A percentile compares a stretch with the other conserved stretches of the same genome.
phyloP scores from a whole-genome alignment of 1,140 invertebrate genomes.

The Drosophila parvula region DNA sequence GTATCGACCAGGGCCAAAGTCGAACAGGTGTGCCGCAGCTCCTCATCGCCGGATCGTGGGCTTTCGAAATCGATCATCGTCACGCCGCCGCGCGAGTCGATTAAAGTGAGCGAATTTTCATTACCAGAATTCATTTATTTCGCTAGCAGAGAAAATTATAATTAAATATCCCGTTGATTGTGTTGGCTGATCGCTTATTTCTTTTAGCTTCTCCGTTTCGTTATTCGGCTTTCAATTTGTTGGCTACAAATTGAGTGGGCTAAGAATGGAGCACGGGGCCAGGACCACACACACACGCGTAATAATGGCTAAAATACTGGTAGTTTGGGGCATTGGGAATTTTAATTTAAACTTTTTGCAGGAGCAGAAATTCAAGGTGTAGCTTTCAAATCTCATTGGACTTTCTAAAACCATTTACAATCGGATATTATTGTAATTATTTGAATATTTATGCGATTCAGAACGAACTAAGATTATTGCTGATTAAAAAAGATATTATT shows the following conservation, averaged over 20 bases:
- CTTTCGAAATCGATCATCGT: slow-evolving; percentile 72
- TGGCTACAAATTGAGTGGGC: slow-evolving; percentile 26
- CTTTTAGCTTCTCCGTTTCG: slow-evolving; percentile 14
- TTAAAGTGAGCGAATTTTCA: slow-evolving; percentile 76
- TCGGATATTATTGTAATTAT: neutral
- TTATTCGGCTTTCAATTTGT: slow-evolving; percentile 43
- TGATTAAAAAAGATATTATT: neutral
- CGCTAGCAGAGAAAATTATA: slow-evolving; percentile 57
- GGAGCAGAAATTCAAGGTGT: neutral
- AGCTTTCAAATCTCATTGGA: neutral
- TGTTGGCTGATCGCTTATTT: slow-evolving; percentile 53
- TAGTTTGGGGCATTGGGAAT: neutral
- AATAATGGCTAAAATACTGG: slow-evolving; percentile 12
- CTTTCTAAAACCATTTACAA: neutral
- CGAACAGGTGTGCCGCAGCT: slow-evolving; percentile 67
- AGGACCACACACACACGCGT: slow-evolving; percentile 40
- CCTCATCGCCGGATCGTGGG: slow-evolving; percentile 32
- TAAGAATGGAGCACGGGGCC: slow-evolving; percentile 18
- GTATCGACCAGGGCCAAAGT: slow-evolving; percentile 45
- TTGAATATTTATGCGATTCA: neutral
- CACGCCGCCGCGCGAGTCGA: slow-evolving; percentile 66
- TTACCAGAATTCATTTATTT: slow-evolving; percentile 73
- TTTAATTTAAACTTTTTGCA: slow-evolving; percentile 4
- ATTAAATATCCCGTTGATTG: slow-evolving; percentile 71
- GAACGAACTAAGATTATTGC: neutral